These are phyloP conservation scores for Struthio camelus DNA, from an alignment of 2,113 vertebrate species.

Conservation along the genomic window DNA sequence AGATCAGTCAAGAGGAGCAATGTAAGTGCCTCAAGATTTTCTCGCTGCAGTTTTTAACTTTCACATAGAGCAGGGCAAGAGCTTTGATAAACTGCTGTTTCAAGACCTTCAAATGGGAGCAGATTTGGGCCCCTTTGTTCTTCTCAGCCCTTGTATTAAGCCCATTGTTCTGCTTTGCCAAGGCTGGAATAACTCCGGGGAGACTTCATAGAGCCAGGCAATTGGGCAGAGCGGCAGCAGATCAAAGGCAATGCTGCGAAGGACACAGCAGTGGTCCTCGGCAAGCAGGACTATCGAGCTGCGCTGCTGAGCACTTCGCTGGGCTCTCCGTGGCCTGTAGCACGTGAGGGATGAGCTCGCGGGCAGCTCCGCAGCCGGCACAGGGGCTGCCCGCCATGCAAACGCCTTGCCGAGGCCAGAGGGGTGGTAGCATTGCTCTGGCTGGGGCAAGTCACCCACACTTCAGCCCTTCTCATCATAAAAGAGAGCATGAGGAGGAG, in stretches of 20 bases:
- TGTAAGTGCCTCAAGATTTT: not conserved
- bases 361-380: not conserved
- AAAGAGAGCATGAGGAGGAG: not conserved
- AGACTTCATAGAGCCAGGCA: not conserved
- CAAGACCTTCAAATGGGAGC: not conserved
- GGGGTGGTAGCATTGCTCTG: not conserved
- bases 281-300: not conserved
- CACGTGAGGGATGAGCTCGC: fast-evolving
- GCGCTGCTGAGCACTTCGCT: not conserved
- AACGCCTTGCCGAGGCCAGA: not conserved
- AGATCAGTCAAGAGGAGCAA: not conserved
- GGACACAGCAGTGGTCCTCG: not conserved
- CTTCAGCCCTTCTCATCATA: not conserved
- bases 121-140: not conserved
- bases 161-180: not conserved
- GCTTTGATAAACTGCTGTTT: not conserved
- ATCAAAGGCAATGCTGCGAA: not conserved
- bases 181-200: not conserved
- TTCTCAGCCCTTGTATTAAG: not conserved
- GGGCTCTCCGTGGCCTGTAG: not conserved
- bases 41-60: not conserved
- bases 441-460: not conserved
- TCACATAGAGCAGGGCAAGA: not conserved
- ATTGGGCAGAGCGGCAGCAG: fast-evolving
- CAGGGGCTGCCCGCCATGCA: not conserved